Evolutionary conservation across 2,797 vertebrate genomes (phyloP).

Genomic region (Manis crassicaudata): DNA sequence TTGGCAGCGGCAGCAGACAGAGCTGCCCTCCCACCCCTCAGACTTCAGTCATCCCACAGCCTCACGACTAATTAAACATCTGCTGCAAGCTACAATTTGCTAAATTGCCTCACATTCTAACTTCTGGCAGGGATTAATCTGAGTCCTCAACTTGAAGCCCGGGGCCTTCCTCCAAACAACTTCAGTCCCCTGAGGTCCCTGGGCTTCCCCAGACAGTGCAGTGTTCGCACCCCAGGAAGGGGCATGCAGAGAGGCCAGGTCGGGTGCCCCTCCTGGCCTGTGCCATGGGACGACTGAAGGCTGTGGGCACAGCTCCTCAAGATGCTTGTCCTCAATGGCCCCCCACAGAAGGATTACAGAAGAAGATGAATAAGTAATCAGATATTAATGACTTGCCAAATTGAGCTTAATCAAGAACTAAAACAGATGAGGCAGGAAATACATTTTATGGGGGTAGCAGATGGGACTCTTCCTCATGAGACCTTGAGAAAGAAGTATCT

Average conservation of each 20-base stretch:
- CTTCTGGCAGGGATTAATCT: slow-evolving; percentile 69
- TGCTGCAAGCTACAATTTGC: slow-evolving; percentile 76
- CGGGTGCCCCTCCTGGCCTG: background rate
- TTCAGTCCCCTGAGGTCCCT: background rate
- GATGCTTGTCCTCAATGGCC: slow-evolving; percentile 47
- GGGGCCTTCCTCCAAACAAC: slow-evolving; percentile 1
- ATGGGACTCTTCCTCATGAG: slow-evolving; percentile 45
- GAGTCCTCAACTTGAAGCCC: slow-evolving; percentile 46
- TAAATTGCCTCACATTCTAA: slow-evolving; percentile 71
- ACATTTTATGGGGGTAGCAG: slow-evolving; percentile 6
- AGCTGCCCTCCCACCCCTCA: slow-evolving; percentile 11
- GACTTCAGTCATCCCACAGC: slow-evolving; percentile 41
- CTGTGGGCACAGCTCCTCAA: background rate
- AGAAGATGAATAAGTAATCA: slow-evolving; percentile 77
- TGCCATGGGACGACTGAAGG: background rate
- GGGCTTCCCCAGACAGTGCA: background rate
- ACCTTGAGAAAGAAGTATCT: slow-evolving; percentile 30
- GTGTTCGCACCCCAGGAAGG: background rate
- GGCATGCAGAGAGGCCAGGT: background rate
- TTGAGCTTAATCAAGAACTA: slow-evolving; percentile 78
- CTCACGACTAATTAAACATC: slow-evolving; percentile 77
- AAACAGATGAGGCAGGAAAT: slow-evolving; percentile 71
- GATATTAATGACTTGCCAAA: slow-evolving; percentile 68
- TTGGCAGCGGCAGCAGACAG: background rate
- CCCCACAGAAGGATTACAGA: slow-evolving; percentile 44